Evolutionary conservation across 2,113 vertebrate genomes (phyloP).

Genomic region (Casuarius casuarius): DNA sequence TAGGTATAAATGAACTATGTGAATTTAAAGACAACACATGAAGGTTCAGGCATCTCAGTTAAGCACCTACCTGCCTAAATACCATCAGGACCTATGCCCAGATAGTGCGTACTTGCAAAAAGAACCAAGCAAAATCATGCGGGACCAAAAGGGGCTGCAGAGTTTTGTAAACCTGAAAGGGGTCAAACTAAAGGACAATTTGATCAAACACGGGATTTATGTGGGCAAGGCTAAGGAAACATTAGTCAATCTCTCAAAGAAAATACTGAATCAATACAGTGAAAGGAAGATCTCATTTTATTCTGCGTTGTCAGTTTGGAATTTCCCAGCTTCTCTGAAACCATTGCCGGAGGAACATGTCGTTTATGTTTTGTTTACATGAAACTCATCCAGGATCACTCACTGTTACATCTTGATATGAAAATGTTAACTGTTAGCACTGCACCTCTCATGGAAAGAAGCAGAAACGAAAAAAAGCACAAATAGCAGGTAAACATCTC

Average conservation of each 20-base stretch:
- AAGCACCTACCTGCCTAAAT: not conserved
- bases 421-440: not conserved
- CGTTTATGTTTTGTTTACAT: not conserved
- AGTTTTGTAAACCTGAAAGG: not conserved
- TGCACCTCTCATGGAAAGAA: not conserved
- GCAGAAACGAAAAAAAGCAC: not conserved
- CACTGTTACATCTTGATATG: conserved; percentile 16
- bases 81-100: not conserved
- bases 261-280: not conserved
- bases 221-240: not conserved
- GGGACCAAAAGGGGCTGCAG: not conserved
- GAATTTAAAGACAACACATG: not conserved
- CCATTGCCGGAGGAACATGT: not conserved
- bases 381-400: not conserved
- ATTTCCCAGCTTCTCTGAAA: conserved; percentile 11
- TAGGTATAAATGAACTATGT: not conserved
- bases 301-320: not conserved
- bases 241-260: not conserved
- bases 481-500: not conserved
- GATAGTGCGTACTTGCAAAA: not conserved
- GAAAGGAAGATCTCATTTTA: not conserved
- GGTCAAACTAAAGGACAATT: not conserved
- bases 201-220: not conserved
- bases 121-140: not conserved
- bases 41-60: not conserved